Conservation (phyloP, 2,797 vertebrate genomes). For the Coranthus polyacanthus region DNA sequence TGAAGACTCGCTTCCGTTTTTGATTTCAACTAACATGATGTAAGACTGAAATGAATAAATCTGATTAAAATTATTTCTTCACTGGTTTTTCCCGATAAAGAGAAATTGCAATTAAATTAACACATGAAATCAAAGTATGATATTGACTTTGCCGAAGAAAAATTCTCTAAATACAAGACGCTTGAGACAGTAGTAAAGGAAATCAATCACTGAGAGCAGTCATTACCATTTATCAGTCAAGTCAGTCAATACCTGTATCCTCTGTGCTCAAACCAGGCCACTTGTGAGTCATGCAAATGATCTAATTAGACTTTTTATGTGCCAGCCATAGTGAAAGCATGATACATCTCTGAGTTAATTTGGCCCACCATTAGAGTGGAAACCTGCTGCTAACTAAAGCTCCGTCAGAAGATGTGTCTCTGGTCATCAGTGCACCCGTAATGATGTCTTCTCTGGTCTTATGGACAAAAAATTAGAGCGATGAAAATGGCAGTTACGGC, state of each 20-base stretch:
- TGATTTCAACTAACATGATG: too few species aligned
- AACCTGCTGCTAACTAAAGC: constrained; percentile 47
- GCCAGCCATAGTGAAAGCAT: constrained; percentile 29
- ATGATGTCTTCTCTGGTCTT: constrained; percentile 31
- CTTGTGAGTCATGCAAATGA: constrained; percentile 62
- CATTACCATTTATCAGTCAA: background rate
- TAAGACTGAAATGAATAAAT: background rate
- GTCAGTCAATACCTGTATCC: constrained; percentile 19
- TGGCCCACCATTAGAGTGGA: constrained; percentile 51
- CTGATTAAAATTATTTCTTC: background rate
- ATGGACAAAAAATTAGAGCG: constrained; percentile 25
- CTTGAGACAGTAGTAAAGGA: too few species aligned
- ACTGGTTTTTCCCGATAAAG: background rate
- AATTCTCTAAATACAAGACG: too few species aligned
- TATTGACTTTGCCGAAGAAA: too few species aligned
- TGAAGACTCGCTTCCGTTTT: too few species aligned
- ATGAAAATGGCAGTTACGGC: constrained; percentile 32
- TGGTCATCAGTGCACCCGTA: constrained; percentile 30
- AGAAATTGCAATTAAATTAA: background rate
- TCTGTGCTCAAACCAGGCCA: constrained; percentile 8
- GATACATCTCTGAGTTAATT: constrained; percentile 62
- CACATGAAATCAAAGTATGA: background rate
- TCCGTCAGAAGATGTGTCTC: constrained; percentile 38
- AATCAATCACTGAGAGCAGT: constrained; percentile 1
- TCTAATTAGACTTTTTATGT: constrained; percentile 59